A percentile compares a stretch with the other conserved stretches of the same genome.
phyloP scores from a whole-genome alignment of 2,113 vertebrate genomes.

The Mystacornis crossleyi region DNA sequence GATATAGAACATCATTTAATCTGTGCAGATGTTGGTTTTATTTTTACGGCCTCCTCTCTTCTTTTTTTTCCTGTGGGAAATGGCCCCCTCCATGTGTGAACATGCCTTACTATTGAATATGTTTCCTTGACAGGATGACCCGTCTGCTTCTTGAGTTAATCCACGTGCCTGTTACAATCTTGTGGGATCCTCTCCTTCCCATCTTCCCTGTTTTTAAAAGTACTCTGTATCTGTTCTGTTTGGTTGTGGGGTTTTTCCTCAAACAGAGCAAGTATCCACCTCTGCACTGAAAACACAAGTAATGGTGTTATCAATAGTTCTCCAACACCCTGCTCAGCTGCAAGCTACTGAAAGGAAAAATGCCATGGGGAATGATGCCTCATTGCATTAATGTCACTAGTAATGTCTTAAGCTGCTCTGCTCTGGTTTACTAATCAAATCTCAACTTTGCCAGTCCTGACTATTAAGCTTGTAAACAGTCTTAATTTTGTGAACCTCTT shows the following conservation, averaged over 20 bases:
- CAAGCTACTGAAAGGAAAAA: not conserved
- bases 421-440: conserved; percentile 32
- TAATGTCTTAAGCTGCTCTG: conserved; percentile 5
- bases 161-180: not conserved
- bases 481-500: conserved; percentile 7
- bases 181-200: not conserved
- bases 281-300: not conserved
- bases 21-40: not conserved
- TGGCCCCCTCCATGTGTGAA: not conserved
- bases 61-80: not conserved
- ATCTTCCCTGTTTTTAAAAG: not conserved
- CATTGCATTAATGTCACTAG: conserved; percentile 20
- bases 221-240: not conserved
- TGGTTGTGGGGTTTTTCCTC: not conserved
- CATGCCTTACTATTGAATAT: not conserved
- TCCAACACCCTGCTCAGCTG: not conserved
- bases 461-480: not conserved
- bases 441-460: not conserved
- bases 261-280: not conserved
- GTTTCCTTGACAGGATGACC: not conserved
- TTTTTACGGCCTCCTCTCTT: not conserved
- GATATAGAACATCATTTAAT: not conserved
- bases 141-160: not conserved
- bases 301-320: not conserved
- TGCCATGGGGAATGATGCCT: not conserved